These are phyloP conservation scores for Tupaia chinensis DNA, from an alignment of 2,113 vertebrate genomes.

Conservation along the genomic window DNA sequence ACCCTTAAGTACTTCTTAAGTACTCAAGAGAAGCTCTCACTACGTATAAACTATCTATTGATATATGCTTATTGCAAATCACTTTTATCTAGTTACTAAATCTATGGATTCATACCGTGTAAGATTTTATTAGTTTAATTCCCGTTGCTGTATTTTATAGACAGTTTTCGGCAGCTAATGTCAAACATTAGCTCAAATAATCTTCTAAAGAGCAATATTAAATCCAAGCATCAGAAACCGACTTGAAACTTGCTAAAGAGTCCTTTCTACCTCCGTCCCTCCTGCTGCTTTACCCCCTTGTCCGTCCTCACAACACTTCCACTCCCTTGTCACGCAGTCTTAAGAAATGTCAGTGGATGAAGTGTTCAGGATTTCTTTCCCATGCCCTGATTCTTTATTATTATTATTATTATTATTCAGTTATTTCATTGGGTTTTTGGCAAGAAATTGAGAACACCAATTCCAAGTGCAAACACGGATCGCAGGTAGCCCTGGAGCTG, in stretches of 20 bases:
- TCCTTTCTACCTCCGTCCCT: not conserved
- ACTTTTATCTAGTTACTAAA: constrained; percentile 59
- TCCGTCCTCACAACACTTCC: not conserved
- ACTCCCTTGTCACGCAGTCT: not conserved
- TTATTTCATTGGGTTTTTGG: too few relatives aligned
- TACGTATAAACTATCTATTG: constrained; percentile 49
- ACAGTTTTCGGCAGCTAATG: constrained; percentile 46
- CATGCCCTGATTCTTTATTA: not conserved
- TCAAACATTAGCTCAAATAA: constrained; percentile 61
- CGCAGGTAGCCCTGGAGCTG: too few relatives aligned
- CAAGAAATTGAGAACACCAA: too few relatives aligned
- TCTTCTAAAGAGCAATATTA: constrained; percentile 50
- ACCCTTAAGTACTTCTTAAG: constrained; percentile 74
- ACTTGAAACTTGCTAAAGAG: constrained; percentile 31
- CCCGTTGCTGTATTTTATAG: constrained; percentile 65
- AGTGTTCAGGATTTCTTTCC: not conserved
- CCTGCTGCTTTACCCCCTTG: not conserved
- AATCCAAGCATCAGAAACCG: constrained; percentile 43
- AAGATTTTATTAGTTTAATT: constrained; percentile 65
- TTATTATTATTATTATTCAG: too few relatives aligned
- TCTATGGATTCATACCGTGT: constrained; percentile 50
- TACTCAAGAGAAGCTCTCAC: constrained; percentile 59
- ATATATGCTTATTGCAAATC: constrained; percentile 23
- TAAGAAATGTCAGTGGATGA: not conserved
- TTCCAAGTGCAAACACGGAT: too few relatives aligned